Base-by-base conservation (phyloP, 2,113 vertebrate species). In the Acrocephalus arundinaceus region DNA sequence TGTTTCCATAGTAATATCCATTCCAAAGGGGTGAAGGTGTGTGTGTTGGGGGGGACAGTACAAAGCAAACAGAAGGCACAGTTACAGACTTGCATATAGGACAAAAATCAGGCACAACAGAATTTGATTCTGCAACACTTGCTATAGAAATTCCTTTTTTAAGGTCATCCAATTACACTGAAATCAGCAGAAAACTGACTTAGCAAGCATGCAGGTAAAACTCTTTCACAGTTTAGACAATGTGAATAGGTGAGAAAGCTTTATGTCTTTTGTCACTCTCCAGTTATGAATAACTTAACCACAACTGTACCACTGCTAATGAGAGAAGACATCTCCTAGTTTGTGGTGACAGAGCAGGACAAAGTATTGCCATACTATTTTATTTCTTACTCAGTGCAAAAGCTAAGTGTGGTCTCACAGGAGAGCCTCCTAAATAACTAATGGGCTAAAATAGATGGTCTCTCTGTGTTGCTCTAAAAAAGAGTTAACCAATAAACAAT, bases 1-100 rank as follows among this genome's bases (percentile, higher is more conserved):
- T 94, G 94, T 97, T 97, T 97, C 95, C 96, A 95, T 95, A 96
- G 96, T 95, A 97, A 97, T 96, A 65, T 49, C 90, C 88, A 91
- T 90, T 97, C 66, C 77, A 89, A 93, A 92, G 94, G 88, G 86
- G 94, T 90, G 88, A 95, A 96, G 95, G 94, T 97, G 91, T 95
- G 76, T 91, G 74, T 87, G 76, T 84, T 90, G 75, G 65, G 73
- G 57, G 89, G 80, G 27, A 91, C 80, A 93, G 68, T 59, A 92
- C 80, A 87, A 95, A 89, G 93, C 68, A 96, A 89, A 70, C 11
- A 61, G 86, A 73, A 95, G 54, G 70, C 62, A 89, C 57, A 91
- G 92, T 94, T 92, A 78, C 27, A 71, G 71, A 63, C 87, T 90
- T 87, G 72, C 75, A 79, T 63, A 70, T 82, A 96, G 84, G 80